Base-by-base conservation (phyloP, 2,113 vertebrate species). In the Festucalex cinctus region DNA sequence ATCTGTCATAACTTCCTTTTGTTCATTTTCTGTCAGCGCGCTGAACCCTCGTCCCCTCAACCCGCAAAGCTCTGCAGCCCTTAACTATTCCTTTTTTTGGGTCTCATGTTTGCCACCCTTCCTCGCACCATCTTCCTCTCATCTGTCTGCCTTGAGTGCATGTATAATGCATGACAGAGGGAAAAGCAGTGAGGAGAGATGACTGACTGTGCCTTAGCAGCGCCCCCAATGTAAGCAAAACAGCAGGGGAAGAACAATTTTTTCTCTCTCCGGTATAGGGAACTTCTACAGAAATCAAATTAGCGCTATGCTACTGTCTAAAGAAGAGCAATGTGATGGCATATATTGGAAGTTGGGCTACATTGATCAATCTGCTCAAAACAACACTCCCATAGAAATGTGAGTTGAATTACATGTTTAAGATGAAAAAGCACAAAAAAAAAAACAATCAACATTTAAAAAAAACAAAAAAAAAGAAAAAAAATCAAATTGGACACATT, bases 121-220 rank as follows among this genome's bases (percentile, higher is more conserved):
- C 76, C 68, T 77, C 71, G 66, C 63, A 41, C 69, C 72, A 74
- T 76, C 79, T 75, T 58, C 56, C 72, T 78, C 78, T 83, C 71
- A 82, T 86, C 73, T 72, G 70, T 78, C 75, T 82, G 82, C 78
- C 78, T 80, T 68, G 71, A 76, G 65, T 65, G 58, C 85, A 91
- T 90, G 83, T 88, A 88, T 91, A 91, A 92, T 93, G 83, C 82
- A 91, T 89, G 76, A 73, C 71, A 53, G 75, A 69, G 63, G 70
- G 65, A 74, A n/a, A 79, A 78, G 66, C 85, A 83, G 80, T 46
- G 75, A 75, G 76, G 68, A 86, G 81, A 81, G 67, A 75, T 86
- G 88, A 78, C 86, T 80, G 74, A 78, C 86, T 80, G 74, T 80
- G 83, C 85, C 85, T 86, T 3, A 3, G 60, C 20, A 43, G 3